These are phyloP conservation scores for Eclectus roratus DNA, from an alignment of 2,113 vertebrate species.

Conservation along the genomic window DNA sequence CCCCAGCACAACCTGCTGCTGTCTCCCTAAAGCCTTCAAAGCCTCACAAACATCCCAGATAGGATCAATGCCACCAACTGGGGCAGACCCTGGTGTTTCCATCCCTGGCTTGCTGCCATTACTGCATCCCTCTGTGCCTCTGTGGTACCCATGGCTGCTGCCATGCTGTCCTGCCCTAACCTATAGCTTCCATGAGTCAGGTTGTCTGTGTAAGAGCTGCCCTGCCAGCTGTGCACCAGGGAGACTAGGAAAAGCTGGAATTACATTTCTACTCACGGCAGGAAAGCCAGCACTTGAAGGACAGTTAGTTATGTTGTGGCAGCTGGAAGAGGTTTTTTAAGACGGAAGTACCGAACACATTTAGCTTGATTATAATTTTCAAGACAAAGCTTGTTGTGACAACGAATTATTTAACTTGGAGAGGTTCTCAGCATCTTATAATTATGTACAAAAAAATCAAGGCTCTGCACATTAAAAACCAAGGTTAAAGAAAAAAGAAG, in stretches of 20 bases:
- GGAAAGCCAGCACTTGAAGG: background rate
- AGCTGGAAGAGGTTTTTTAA: background rate
- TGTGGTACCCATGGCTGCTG: background rate
- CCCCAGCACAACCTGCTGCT: background rate
- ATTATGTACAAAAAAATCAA: background rate
- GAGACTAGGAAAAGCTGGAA: background rate
- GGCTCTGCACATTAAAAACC: background rate
- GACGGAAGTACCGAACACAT: background rate
- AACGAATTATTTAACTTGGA: background rate
- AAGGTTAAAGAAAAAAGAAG: background rate
- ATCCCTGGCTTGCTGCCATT: background rate
- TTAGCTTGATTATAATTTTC: background rate
- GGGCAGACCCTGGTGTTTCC: background rate
- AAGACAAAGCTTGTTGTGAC: background rate
- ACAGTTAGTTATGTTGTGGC: background rate
- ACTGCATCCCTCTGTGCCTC: background rate
- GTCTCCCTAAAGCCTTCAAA: rapidly evolving
- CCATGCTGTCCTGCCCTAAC: background rate
- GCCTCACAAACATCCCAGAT: rapidly evolving
- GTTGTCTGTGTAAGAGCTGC: background rate
- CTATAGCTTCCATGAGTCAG: background rate
- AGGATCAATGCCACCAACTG: background rate
- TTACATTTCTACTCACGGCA: background rate
- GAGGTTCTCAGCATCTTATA: background rate
- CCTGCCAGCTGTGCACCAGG: background rate